Evolutionary conservation across 2,113 vertebrate species (phyloP), one percentile per base, ranked within the genome.

Genomic region (Gopherus flavomarginatus): DNA sequence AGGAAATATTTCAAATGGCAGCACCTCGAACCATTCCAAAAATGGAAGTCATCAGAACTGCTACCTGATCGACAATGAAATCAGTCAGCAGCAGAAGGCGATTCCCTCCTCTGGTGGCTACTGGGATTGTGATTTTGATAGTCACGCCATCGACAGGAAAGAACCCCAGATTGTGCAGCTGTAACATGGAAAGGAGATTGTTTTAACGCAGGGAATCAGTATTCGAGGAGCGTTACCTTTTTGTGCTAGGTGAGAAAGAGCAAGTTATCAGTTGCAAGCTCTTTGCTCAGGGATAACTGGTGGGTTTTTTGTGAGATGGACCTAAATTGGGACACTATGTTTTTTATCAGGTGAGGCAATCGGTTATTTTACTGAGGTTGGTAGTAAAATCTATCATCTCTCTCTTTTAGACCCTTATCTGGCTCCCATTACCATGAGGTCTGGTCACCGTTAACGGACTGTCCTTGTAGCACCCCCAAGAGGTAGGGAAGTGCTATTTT

Each of bases 151-250:
- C 97, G 50, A 99, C 96, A 0, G 99, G 95, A 95, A 99, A 99
- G 42, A 98, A 95, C 7, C 99, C 99, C 95, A 99, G 90, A 94
- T 99, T 99, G 96, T 99, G 99, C 62, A 99, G 97, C 99, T 99
- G 98, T 1, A 77, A 89, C 38, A 10, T 14, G 72, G 62, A 85
- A 29, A 44, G 19, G 6, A 54, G 14, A 26, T 29, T 78, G 42
- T 26, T 78, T 44, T 47, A 42, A 77, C 3, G 24, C 42, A 24
- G 24, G 11, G 11, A 13, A 24, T 47, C 21, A 12, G 72, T 11
- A 24, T 75, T 42, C 11, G 59, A 35, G 35, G 17, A 72, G 35
- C 10, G 2, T 38, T 3, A 72, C n/a, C n/a, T 21, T 38, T 38
- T 19, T 72, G 9, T 38, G 22, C 65, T n/a, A 72, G 81, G 29